Base-by-base conservation (phyloP, 2,888 invertebrate genomes). In the Lithosia quadra region DNA sequence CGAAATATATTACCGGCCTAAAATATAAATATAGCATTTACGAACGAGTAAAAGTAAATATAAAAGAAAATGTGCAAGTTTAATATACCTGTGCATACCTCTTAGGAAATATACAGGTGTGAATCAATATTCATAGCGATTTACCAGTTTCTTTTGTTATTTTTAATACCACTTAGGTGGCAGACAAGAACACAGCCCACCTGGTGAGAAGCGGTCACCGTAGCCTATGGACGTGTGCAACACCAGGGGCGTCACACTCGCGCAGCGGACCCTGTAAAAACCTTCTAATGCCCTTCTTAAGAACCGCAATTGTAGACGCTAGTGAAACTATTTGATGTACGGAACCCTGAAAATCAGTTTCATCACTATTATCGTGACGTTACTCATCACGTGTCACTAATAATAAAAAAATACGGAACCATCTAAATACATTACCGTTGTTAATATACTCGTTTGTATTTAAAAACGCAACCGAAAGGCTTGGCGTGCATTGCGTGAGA, bases 401-500 rank as follows among this genome's bases (percentile, higher is more conserved):
- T 57, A 64, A 64, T 64, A 56, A 64, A 64, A 64, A 64, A 64
- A 39, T 24, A 60, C 56, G 64, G n/a, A 63, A 10, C n/a, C 53
- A 53, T 39, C 56, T 8, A 39, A 24, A 57, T 64, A 39, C 36
- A 22, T 65, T 67, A 36, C 57, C 60, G 49, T 60, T 60, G 43
- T 43, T 43, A 43, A 43, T 43, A 43, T 43, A 43, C 43, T 43
- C 36, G 21, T 24, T 65, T 57, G 65, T 67, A 71, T 65, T 33
- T 69, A 57, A 60, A 63, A 74, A 66, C 28, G 49, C 24, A 56
- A 57, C 49, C 56, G 65, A 24, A 49, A 22, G 49, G 53, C 58
- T 28, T 55, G 61, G 18, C 55, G 53, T 77, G 22, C 24, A n/a
- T 62, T 58, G 78, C 76, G 76, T 77, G 76, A 57, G 34, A 43